Evolutionary conservation across 2,113 vertebrate species (phyloP), one percentile per base, ranked within the genome.

Genomic region (Otocyon megalotis): DNA sequence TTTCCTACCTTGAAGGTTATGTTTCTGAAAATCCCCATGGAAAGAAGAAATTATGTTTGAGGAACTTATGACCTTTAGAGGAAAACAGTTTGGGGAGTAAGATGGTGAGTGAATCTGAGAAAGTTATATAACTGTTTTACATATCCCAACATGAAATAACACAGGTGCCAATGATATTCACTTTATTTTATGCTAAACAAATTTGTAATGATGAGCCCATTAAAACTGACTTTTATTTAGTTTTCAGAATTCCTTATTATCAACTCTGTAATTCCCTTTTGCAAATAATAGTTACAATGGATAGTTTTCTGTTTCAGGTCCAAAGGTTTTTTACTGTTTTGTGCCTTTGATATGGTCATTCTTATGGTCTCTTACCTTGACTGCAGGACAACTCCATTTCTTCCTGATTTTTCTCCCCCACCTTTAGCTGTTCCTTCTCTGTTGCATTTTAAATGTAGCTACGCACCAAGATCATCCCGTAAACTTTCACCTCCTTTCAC

Each of bases 21-120:
- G 12, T 89, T 89, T 76, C 88, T 86, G 43, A 96, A 97, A 95
- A 95, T 92, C 72, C 71, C 88, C 26, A 35, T 15, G 84, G 58
- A 74, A 81, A 96, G n/a, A 35, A 85, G 56, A 97, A 96, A 97
- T 93, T 88, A 92, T 15, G 16, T 82, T 90, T 56, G 62, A 97
- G 58, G n/a, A 94, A 92, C 54, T 76, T 77, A 3, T 67, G 94
- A 94, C 96, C 94, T 93, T 80, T 50, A 12, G 54, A 94, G 65
- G 24, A 84, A 97, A 93, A 82, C 24, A 91, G 58, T 90, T 80
- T 48, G 26, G 35, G 32, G 76, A 96, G 53, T 74, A 88, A 93
- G 83, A 83, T 5, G 77, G 62, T 8, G 8, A 95, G 62, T 35
- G 24, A 88, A 76, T 62, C 28, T 54, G 58, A 71, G 93, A 54